Percentiles rank a stretch among this genome's conserved stretches.
Conservation (phyloP, 2,888 invertebrate species). For the Lepas anatifera region DNA sequence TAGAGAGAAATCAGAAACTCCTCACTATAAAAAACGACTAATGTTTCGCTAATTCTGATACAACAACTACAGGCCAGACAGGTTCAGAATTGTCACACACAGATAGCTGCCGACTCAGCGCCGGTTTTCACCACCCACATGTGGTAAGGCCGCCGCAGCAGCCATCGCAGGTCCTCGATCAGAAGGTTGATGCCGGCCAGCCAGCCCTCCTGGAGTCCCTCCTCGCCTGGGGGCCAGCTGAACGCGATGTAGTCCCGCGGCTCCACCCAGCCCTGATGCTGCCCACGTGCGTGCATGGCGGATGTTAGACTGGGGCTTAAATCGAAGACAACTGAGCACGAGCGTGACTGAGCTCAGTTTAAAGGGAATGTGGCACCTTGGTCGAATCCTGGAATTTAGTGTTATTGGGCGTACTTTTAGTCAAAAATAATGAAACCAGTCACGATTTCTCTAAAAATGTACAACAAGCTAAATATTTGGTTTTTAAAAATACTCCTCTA, state of each 20-base stretch:
- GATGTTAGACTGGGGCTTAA: background rate
- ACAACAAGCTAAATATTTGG: too few species aligned
- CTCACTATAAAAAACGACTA: too few species aligned
- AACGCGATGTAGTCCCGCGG: constrained; percentile 45
- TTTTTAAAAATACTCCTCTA: too few species aligned
- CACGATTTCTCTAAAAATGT: too few species aligned
- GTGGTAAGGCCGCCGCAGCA: constrained; percentile 53
- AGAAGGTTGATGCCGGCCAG: constrained; percentile 46
- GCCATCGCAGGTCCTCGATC: constrained; percentile 52
- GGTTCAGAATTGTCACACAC: too few species aligned
- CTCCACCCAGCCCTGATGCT: constrained; percentile 47
- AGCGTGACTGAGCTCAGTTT: too few species aligned
- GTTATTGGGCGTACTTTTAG: background rate
- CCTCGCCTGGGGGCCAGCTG: constrained; percentile 41
- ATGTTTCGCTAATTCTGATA: too few species aligned
- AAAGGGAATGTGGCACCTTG: fast-evolving
- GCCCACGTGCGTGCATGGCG: constrained; percentile 21
- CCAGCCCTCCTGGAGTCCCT: constrained; percentile 53
- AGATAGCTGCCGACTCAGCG: too few species aligned
- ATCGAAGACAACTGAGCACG: background rate
- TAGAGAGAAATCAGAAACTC: too few species aligned
- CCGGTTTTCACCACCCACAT: constrained; percentile 38
- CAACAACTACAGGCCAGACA: too few species aligned
- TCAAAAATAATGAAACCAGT: background rate
- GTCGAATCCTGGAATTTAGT: background rate